Evolutionary conservation across 1,140 invertebrate species (phyloP).

Genomic region (Heliconius hewitsoni): DNA sequence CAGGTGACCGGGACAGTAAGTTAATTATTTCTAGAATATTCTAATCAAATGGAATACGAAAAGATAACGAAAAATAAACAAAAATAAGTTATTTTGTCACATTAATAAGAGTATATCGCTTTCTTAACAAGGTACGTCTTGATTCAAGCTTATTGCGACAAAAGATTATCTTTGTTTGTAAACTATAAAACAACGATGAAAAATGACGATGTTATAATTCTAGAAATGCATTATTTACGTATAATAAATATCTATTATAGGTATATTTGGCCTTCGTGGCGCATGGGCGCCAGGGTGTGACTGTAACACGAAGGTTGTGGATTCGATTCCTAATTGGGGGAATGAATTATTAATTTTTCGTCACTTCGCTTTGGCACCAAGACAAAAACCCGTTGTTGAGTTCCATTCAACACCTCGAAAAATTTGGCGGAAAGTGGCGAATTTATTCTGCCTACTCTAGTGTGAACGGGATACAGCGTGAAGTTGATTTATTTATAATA

Average conservation of each 20-base stretch:
- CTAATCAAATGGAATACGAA: neutral
- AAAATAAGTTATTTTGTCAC: neutral
- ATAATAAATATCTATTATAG: neutral
- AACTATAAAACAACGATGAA: neutral
- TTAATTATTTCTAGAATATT: neutral
- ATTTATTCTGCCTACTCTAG: no score
- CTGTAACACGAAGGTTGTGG: no score
- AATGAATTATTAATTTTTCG: no score
- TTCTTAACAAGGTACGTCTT: neutral
- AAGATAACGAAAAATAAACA: neutral
- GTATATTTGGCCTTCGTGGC: no score
- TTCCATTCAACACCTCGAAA: no score
- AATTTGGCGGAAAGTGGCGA: no score
- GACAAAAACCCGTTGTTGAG: no score
- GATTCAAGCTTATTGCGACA: neutral
- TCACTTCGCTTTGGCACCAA: no score
- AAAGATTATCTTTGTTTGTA: neutral
- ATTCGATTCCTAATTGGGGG: no score
- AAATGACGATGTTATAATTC: neutral
- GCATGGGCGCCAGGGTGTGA: no score
- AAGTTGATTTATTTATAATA: neutral
- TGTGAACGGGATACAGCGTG: no score
- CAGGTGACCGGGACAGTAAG: neutral
- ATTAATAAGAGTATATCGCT: neutral
- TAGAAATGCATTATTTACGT: neutral